Percentiles rank a stretch among this genome's conserved stretches.
phyloP scores from a whole-genome alignment of 2,888 invertebrate species.

The Torymus auratus region DNA sequence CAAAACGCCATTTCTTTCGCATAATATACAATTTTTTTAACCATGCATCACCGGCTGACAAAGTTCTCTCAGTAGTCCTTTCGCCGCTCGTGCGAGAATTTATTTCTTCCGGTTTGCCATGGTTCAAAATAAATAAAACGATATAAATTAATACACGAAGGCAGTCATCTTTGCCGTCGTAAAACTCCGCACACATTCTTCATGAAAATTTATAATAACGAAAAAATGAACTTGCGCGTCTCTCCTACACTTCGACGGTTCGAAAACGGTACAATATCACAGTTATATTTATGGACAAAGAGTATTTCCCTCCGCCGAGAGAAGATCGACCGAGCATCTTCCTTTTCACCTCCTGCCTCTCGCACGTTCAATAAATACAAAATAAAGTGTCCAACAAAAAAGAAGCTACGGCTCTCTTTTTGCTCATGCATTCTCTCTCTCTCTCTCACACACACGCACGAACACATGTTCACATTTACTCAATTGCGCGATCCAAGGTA shows the following conservation, averaged over 20 bases:
- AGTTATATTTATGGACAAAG: conserved; percentile 75
- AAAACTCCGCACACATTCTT: background rate
- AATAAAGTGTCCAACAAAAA: too few relatives aligned
- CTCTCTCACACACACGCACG: too few relatives aligned
- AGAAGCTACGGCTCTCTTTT: too few relatives aligned
- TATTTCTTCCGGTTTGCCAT: conserved; percentile 9
- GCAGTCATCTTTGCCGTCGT: background rate
- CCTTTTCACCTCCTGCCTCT: background rate
- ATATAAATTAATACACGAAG: conserved; percentile 35
- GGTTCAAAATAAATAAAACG: conserved; percentile 53
- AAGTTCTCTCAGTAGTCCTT: background rate
- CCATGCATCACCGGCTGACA: too few relatives aligned
- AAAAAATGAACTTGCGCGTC: conserved; percentile 29
- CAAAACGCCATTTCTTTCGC: conserved; percentile 12
- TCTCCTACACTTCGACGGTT: conserved; percentile 38
- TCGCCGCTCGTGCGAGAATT: background rate
- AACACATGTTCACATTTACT: too few relatives aligned
- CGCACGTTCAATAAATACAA: too few relatives aligned
- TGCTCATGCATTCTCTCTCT: too few relatives aligned
- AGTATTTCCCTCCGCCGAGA: conserved; percentile 57
- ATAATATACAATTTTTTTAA: background rate
- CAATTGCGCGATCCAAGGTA: too few relatives aligned
- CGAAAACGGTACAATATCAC: conserved; percentile 71
- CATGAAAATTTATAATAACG: conserved; percentile 13
- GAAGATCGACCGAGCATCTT: conserved; percentile 27